Conservation (phyloP, 1,140 invertebrate species). For the Pseudomyrmex sp. region DNA sequence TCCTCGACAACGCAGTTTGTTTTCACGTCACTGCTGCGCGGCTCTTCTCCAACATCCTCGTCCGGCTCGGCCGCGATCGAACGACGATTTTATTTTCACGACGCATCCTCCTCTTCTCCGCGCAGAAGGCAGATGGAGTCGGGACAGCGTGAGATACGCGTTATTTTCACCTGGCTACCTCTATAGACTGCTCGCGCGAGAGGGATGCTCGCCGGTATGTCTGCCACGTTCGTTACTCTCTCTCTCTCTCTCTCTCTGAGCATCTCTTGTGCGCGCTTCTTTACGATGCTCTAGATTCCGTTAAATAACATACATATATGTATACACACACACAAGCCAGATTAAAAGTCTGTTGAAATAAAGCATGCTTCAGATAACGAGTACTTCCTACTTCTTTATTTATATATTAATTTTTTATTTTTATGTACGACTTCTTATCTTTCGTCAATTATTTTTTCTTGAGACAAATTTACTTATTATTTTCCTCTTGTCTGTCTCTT, state of each 20-base stretch:
- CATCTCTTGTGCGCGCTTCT: not conserved
- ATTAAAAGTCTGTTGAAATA: constrained; percentile 28
- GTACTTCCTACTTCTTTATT: not conserved
- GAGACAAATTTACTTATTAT: not conserved
- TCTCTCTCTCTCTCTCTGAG: constrained; percentile 29
- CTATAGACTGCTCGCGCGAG: constrained; percentile 63
- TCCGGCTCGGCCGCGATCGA: constrained; percentile 44
- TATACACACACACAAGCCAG: not conserved
- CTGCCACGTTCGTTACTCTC: constrained; percentile 20
- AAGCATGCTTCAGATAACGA: not conserved
- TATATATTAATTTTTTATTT: not conserved
- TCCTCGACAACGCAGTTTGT: not conserved
- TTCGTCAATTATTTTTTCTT: not conserved
- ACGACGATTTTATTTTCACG: constrained; percentile 50
- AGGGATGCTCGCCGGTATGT: constrained; percentile 18
- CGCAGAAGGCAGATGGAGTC: constrained; percentile 73
- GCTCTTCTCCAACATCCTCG: not conserved
- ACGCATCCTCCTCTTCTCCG: constrained; percentile 19
- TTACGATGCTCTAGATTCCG: not conserved
- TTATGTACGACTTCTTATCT: not conserved
- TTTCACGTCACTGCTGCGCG: not conserved
- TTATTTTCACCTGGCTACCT: constrained; percentile 74
- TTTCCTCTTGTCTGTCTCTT: not conserved
- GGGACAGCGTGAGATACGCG: constrained; percentile 76
- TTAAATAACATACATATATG: constrained; percentile 8